Conservation (phyloP, 2,888 invertebrate species). For the Eumerus sabulonum region DNA sequence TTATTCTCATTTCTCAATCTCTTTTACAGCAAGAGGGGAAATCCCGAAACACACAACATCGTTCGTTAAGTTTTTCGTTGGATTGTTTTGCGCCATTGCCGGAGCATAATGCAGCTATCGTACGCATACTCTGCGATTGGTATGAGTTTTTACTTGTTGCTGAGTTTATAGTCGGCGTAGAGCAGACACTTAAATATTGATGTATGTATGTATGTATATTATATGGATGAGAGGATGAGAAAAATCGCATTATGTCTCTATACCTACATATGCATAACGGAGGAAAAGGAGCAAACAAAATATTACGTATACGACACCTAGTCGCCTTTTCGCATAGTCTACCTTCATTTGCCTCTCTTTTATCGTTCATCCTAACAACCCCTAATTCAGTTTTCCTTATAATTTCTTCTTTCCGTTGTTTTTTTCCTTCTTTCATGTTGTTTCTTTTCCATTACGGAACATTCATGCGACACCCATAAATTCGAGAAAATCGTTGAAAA, state of each 20-base stretch:
- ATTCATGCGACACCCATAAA: conserved; percentile 21
- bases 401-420: too few relatives aligned
- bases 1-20: conserved; percentile 8
- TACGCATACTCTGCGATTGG: conserved; percentile 65
- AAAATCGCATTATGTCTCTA: conserved; percentile 54
- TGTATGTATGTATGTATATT: too few relatives aligned
- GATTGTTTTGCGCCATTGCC: conserved; percentile 65
- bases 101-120: conserved; percentile 67
- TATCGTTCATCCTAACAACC: conserved; percentile 8
- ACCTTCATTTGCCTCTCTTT: conserved; percentile 15
- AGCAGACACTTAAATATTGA: too few relatives aligned
- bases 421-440: too few relatives aligned
- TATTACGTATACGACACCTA: conserved; percentile 63
- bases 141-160: conserved; percentile 63
- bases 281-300: conserved; percentile 9
- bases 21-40: conserved; percentile 25
- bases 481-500: conserved; percentile 51
- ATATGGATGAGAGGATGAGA: too few relatives aligned
- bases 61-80: conserved; percentile 59
- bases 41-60: conserved; percentile 5
- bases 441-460: not conserved
- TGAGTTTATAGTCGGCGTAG: conserved; percentile 28
- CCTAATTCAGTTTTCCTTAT: conserved; percentile 34
- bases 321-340: conserved; percentile 35
- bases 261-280: not conserved